Conservation (phyloP, 2,797 vertebrate species). For the Loris lydekkerianus region DNA sequence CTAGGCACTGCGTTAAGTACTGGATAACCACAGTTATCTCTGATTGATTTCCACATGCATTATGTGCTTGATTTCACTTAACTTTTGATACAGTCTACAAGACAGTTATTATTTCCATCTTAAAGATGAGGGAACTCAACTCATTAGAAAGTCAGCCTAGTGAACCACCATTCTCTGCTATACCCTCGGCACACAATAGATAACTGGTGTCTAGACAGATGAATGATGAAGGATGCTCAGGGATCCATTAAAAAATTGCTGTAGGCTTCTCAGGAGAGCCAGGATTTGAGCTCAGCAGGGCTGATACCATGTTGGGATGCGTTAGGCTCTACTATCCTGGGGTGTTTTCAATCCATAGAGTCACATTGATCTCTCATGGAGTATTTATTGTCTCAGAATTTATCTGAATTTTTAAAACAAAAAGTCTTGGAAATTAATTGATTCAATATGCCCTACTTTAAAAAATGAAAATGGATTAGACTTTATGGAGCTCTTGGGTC, state of each 20-base stretch:
- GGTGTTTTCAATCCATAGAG: neutral
- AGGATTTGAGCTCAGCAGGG: neutral
- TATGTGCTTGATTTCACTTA: neutral
- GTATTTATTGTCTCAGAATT: constrained; percentile 2
- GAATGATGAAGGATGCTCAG: neutral
- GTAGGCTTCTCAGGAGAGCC: neutral
- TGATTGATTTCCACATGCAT: neutral
- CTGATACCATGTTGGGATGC: neutral
- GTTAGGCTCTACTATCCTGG: neutral
- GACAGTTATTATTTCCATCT: neutral
- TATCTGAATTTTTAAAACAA: neutral
- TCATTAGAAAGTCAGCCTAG: neutral
- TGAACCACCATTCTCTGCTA: neutral
- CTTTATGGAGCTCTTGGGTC: neutral
- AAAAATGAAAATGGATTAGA: constrained; percentile 28
- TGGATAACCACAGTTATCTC: neutral
- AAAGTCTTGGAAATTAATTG: constrained; percentile 5
- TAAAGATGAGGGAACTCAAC: neutral
- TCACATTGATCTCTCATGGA: neutral
- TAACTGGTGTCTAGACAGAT: neutral
- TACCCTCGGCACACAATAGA: neutral
- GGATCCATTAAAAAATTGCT: neutral
- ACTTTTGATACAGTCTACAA: neutral
- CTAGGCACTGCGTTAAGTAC: neutral
- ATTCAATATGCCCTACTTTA: neutral